Evolutionary conservation across 2,797 vertebrate species (phyloP).

Genomic region (Spheniscus humboldti): DNA sequence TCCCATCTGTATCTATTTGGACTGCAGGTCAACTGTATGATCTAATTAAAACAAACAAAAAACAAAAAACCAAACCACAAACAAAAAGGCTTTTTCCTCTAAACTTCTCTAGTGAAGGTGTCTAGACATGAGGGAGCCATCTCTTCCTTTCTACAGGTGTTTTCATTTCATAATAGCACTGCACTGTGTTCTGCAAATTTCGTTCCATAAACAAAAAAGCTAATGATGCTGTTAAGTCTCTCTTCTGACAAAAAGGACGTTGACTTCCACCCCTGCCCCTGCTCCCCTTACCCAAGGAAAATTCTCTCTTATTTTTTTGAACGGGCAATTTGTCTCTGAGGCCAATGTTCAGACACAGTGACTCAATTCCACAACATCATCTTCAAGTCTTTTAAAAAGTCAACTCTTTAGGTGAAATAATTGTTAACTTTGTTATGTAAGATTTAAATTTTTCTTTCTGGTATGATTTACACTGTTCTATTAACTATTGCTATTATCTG

Average conservation of each 20-base stretch:
- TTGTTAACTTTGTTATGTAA: background rate
- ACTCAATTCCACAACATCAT: background rate
- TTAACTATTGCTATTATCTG: background rate
- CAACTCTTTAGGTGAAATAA: background rate
- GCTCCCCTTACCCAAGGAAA: background rate
- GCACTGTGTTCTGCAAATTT: background rate
- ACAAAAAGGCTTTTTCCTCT: background rate
- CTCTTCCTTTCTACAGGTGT: background rate
- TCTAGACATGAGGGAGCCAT: background rate
- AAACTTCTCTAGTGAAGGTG: background rate
- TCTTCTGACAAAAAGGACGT: background rate
- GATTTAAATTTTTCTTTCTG: background rate
- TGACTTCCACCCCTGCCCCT: background rate
- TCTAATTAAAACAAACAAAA: background rate
- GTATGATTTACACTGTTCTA: background rate
- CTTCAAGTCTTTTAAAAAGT: background rate
- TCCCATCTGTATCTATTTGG: background rate
- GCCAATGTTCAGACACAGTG: background rate
- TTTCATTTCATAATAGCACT: background rate
- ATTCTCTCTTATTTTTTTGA: background rate
- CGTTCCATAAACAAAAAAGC: background rate
- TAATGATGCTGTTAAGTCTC: background rate
- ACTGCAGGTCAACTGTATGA: background rate
- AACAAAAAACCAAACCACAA: background rate
- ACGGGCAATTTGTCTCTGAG: background rate